phyloP scores from a whole-genome alignment of 2,113 vertebrate species.

The Oncorhynchus masou region DNA sequence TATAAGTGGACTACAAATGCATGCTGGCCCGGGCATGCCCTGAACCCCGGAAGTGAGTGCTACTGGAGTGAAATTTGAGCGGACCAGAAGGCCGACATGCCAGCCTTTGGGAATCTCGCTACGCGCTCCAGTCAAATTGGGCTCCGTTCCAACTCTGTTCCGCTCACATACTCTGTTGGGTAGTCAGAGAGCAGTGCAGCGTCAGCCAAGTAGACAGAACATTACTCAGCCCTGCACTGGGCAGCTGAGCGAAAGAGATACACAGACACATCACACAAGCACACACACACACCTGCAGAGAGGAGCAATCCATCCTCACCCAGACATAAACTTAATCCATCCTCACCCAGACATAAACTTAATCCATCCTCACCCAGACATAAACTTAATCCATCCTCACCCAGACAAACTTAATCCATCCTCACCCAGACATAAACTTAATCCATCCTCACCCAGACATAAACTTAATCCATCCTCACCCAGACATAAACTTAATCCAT shows the following conservation, averaged over 20 bases:
- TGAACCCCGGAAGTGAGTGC: no score
- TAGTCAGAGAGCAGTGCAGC: conserved; percentile 12
- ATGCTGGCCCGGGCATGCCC: no score
- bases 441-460: conserved; percentile 49
- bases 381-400: no score
- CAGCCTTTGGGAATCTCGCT: no score
- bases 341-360: background rate
- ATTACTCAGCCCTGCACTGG: conserved; percentile 41
- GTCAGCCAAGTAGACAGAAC: conserved; percentile 31
- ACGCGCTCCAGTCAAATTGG: no score
- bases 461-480: conserved; percentile 30
- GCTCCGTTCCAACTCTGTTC: no score
- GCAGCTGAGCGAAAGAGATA: conserved; percentile 45
- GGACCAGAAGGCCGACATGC: no score
- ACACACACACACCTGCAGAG: conserved; percentile 10
- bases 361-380: background rate
- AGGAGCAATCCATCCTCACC: conserved; percentile 41
- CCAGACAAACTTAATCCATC: no score
- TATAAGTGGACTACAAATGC: no score
- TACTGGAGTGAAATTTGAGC: no score
- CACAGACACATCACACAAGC: background rate
- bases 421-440: background rate
- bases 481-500: no score
- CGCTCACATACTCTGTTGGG: no score
- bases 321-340: conserved; percentile 36